Evolutionary conservation across 2,113 vertebrate species (phyloP), one percentile per base, ranked within the genome.

Genomic region (Oceanodroma tethys): DNA sequence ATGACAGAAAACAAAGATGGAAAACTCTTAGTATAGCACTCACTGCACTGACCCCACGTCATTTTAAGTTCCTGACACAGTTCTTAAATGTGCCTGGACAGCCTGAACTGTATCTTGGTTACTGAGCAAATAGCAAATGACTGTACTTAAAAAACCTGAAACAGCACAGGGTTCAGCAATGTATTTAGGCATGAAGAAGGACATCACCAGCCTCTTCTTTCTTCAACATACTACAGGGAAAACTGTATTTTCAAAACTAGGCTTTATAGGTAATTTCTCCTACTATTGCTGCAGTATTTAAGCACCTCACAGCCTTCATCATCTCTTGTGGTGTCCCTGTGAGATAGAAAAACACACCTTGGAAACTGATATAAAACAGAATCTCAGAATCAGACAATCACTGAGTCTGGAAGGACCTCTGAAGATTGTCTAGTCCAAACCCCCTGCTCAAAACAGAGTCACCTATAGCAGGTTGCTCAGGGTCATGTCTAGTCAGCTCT

Each of bases 81-180:
- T 23, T 90, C 56, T 91, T 89, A 81, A 79, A 96, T 43, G 20
- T 80, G 29, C 36, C 53, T 70, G 65, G 86, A 53, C 73, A 89
- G 73, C 34, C 70, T 65, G 88, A 95, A 94, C 58, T 60, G 8
- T 58, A 43, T 75, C 53, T 59, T 48, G 60, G 36, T 65, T 86
- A 80, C 18, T 56, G 42, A 84, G n/a, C 52, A 97, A 93, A 92
- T 47, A 78, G 59, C 34, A 93, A 91, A 89, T 89, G 80, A 71
- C 52, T 72, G 38, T 36, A 60, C 34, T 86, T 81, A 68, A 60
- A 86, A 50, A 34, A 93, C 40, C 73, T 76, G 56, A 95, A 96
- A 68, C 16, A 48, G 68, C 60, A 91, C 25, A 70, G 66, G 23
- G 22, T 73, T 93, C 83, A 74, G 47, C n/a, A 67, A 63, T 23